These are phyloP conservation scores for Agrotis segetum DNA, from an alignment of 2,888 invertebrate species.

Conservation along the genomic window DNA sequence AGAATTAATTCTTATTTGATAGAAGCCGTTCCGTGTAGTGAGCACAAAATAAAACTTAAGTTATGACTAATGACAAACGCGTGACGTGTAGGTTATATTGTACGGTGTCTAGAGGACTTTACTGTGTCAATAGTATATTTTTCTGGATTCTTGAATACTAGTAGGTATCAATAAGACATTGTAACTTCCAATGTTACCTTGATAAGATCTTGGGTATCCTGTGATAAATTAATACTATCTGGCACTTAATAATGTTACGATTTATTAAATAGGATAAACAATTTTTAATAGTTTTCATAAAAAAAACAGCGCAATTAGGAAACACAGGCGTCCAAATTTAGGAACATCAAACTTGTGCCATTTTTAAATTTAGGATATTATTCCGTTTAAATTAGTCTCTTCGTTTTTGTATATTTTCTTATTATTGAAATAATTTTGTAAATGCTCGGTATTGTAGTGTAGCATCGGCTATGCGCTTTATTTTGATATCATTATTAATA, in stretches of 20 bases:
- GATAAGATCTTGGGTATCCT: slow-evolving; percentile 47
- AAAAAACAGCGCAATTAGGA: slow-evolving; percentile 33
- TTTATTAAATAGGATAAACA: slow-evolving; percentile 21
- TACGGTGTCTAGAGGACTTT: too few relatives aligned
- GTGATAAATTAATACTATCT: slow-evolving; percentile 47
- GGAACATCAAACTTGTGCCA: slow-evolving; percentile 75
- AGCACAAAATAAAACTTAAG: too few relatives aligned
- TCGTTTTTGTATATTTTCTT: slow-evolving; percentile 32
- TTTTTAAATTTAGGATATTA: slow-evolving; percentile 68
- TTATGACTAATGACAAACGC: too few relatives aligned
- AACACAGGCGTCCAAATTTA: slow-evolving; percentile 62
- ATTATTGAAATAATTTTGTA: slow-evolving; percentile 34
- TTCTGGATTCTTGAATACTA: slow-evolving; percentile 29
- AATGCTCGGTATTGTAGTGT: slow-evolving; percentile 41
- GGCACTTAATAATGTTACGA: slow-evolving; percentile 41
- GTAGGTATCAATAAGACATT: slow-evolving; percentile 28
- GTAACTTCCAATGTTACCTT: slow-evolving; percentile 29
- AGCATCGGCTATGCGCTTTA: slow-evolving; percentile 30
- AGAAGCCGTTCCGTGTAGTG: too few relatives aligned
- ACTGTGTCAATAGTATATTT: slow-evolving; percentile 17
- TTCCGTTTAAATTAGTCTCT: slow-evolving; percentile 54
- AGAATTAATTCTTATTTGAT: too few relatives aligned
- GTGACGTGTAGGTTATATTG: too few relatives aligned
- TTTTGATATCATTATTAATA: slow-evolving; percentile 20
- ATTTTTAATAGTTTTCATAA: slow-evolving; percentile 16